Percentiles rank a stretch among this genome's conserved stretches.
Conservation (phyloP, 2,797 vertebrate species). For the Ctenochaetus hawaiiensis region DNA sequence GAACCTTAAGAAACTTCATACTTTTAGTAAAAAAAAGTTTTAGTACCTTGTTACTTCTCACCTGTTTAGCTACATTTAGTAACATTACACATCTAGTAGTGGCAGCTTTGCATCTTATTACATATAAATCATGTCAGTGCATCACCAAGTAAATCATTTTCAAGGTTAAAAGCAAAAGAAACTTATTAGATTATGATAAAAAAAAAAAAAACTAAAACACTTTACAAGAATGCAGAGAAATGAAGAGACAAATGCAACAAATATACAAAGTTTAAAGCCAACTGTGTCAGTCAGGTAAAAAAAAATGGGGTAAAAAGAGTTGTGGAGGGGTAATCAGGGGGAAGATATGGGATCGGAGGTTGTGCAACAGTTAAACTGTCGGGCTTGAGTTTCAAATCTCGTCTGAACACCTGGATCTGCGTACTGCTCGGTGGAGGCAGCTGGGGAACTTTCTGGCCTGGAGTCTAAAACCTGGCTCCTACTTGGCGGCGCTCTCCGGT, state of each 20-base stretch:
- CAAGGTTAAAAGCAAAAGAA: neutral
- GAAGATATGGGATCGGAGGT: slow-evolving; percentile 52
- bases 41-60: too few species aligned
- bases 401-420: slow-evolving; percentile 80
- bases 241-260: slow-evolving; percentile 4
- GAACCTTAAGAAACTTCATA: too few species aligned
- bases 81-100: too few species aligned
- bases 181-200: neutral
- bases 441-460: slow-evolving; percentile 68
- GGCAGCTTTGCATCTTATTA: neutral
- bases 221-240: neutral
- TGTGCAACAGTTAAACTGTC: slow-evolving; percentile 69
- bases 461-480: slow-evolving; percentile 74
- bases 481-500: slow-evolving; percentile 66
- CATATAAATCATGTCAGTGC: neutral
- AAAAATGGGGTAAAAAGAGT: slow-evolving; percentile 10
- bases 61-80: too few species aligned
- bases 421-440: slow-evolving; percentile 73
- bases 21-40: too few species aligned
- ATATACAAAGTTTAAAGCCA: slow-evolving; percentile 40
- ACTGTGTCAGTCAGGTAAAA: slow-evolving; percentile 40
- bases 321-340: slow-evolving; percentile 34
- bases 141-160: neutral
- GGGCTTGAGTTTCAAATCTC: slow-evolving; percentile 76
- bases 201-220: neutral